Evolutionary conservation across 2,888 invertebrate species (phyloP).

Genomic region (Cotesia congregata): DNA sequence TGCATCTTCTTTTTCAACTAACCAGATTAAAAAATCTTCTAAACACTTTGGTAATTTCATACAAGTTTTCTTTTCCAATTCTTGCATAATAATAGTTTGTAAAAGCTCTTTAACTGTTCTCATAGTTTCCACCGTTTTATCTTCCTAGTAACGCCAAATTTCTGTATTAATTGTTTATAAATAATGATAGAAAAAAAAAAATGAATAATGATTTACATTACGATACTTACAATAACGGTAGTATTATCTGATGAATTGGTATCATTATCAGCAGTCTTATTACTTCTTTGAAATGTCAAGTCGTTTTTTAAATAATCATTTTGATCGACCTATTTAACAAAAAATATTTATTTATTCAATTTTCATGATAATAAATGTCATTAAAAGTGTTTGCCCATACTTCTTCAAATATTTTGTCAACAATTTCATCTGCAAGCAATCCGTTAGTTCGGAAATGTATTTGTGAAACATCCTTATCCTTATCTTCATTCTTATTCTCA

Average conservation of each 20-base stretch:
- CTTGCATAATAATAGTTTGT: conserved; percentile 54
- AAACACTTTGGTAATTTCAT: conserved; percentile 53
- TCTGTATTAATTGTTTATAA: background rate
- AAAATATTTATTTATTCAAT: background rate
- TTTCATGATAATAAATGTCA: background rate
- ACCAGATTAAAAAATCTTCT: conserved; percentile 58
- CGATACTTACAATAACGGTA: background rate
- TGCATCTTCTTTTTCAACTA: conserved; percentile 45
- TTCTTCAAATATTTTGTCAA: conserved; percentile 59
- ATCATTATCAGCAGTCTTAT: background rate
- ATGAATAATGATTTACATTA: background rate
- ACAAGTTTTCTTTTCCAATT: conserved; percentile 59
- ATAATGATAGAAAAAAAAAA: background rate
- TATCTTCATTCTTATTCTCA: conserved; percentile 51
- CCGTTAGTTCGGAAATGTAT: conserved; percentile 57
- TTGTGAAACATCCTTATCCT: conserved; percentile 46
- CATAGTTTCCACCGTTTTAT: conserved; percentile 53
- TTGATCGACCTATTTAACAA: background rate
- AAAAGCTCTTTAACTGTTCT: conserved; percentile 55
- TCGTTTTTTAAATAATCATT: conserved; percentile 2
- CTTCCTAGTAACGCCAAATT: conserved; percentile 39
- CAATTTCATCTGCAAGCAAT: conserved; percentile 61
- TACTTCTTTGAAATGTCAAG: background rate
- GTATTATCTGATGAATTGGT: background rate
- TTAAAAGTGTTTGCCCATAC: conserved; percentile 42